A percentile compares a stretch with the other conserved stretches of the same genome.
Conservation (phyloP, 2,113 vertebrate genomes). For the Circaetus cinerascens region DNA sequence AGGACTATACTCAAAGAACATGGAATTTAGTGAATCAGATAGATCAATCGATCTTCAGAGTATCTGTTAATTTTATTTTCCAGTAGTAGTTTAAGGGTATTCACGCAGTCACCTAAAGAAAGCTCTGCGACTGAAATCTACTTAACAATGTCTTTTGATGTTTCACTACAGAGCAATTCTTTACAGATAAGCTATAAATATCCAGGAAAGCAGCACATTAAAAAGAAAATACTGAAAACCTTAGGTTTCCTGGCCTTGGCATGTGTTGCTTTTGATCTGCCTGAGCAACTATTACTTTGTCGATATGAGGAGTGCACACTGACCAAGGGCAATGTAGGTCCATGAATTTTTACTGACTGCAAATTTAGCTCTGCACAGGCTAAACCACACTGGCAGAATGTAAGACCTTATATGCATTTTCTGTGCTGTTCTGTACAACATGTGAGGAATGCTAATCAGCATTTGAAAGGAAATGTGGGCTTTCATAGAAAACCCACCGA, state of each 20-base stretch:
- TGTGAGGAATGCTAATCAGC: conserved; percentile 53
- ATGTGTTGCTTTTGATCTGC: conserved; percentile 37
- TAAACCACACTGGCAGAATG: conserved; percentile 2
- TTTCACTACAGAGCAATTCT: neutral
- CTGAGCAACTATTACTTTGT: conserved; percentile 13
- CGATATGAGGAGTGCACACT: neutral
- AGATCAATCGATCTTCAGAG: neutral
- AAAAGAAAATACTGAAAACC: conserved; percentile 21
- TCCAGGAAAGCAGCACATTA: neutral
- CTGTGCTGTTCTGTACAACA: neutral
- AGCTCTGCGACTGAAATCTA: neutral
- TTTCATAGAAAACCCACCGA: conserved; percentile 16
- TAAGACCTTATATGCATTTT: conserved; percentile 36
- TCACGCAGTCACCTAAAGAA: neutral
- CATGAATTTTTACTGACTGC: conserved; percentile 30
- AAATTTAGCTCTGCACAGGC: neutral
- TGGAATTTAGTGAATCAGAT: neutral
- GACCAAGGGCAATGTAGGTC: conserved; percentile 18
- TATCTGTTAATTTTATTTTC: conserved; percentile 24
- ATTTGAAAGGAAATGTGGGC: neutral
- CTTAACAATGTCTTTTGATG: conserved; percentile 13
- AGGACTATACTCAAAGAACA: neutral
- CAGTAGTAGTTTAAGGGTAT: neutral
- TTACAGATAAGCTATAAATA: conserved; percentile 31
- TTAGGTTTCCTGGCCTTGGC: neutral